phyloP scores from a whole-genome alignment of 2,797 vertebrate species.

The Odontamblyopus rebecca region DNA sequence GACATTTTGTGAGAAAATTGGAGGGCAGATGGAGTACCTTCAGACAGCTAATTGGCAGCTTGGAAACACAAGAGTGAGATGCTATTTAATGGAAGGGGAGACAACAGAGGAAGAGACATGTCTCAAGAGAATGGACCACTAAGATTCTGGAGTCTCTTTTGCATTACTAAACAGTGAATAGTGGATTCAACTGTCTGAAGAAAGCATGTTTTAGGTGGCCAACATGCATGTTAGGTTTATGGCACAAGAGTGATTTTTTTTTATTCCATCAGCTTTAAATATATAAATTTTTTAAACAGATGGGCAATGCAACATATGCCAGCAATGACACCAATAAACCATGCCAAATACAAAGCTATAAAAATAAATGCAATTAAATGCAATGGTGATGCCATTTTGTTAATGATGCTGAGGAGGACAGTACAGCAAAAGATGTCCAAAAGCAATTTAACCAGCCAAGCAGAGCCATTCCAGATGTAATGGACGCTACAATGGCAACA shows the following conservation, averaged over 20 bases:
- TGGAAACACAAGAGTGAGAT: constrained; percentile 99
- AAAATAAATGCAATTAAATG: constrained; percentile 1
- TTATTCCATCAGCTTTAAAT: not conserved
- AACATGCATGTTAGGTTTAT: not conserved
- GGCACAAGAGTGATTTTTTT: not conserved
- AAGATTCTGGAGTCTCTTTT: constrained; percentile 3
- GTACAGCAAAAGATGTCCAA: constrained; percentile 19
- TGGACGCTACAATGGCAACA: not conserved
- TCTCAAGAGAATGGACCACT: constrained; percentile 57
- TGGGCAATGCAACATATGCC: constrained; percentile 54
- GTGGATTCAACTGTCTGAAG: constrained; percentile 9
- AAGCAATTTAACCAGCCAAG: constrained; percentile 29
- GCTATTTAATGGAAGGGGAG: constrained; percentile 84
- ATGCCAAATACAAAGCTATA: constrained; percentile 14
- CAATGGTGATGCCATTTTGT: constrained; percentile 2
- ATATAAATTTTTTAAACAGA: constrained; percentile 18
- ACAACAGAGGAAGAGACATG: constrained; percentile 62
- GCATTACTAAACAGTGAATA: not conserved
- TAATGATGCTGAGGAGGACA: not conserved
- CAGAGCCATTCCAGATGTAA: constrained; percentile 67
- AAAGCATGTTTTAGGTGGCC: not conserved
- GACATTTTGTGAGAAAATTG: constrained; percentile 44
- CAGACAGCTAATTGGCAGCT: constrained; percentile 99
- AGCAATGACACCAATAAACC: constrained; percentile 42
- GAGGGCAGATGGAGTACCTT: constrained; percentile 85